Evolutionary conservation across 2,888 invertebrate genomes (phyloP), one percentile per base, ranked within the genome.

Genomic region (Acronicta psi): DNA sequence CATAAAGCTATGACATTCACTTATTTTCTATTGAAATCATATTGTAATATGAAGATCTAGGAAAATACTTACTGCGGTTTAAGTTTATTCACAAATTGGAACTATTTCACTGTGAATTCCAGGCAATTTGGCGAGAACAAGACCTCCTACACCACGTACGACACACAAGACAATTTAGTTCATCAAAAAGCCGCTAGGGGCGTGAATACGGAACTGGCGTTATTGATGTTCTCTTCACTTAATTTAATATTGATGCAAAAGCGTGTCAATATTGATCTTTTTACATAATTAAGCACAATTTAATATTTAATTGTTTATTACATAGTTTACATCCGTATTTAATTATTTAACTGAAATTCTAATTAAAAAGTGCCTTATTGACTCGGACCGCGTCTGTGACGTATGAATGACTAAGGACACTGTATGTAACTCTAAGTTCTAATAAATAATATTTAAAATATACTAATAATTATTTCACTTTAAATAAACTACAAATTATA

Each of bases 111-210:
- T 82, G 81, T 69, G 77, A 87, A 89, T 87, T 88, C 83, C 77
- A 83, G 85, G 83, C 85, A 87, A 86, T 86, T 86, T 81, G 84
- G 83, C 83, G 68, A 82, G 75, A 77, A 80, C 75, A 68, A 81
- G 78, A 85, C 82, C 83, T 85, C 79, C 81, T 78, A 63, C 78
- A 77, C 75, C n/a, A 34, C 13, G 34, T 83, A 88, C 86, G 84
- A 82, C 87, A 91, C 89, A 90, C 91, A 92, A 90, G 91, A 91
- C 90, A 89, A 88, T 89, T 82, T 34, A 64, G 77, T 85, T 81
- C 57, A 59, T 54, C 67, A 78, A 73, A 69, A 63, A 57, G 68
- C 66, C 87, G 79, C 74, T 63, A 89, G 93, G 89, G 89, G 90
- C 90, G 89, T 72, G 69, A 63, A 63, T 76, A 83, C 89, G 92